Conservation (phyloP, 2,797 vertebrate species). For the Margarornis squamiger region DNA sequence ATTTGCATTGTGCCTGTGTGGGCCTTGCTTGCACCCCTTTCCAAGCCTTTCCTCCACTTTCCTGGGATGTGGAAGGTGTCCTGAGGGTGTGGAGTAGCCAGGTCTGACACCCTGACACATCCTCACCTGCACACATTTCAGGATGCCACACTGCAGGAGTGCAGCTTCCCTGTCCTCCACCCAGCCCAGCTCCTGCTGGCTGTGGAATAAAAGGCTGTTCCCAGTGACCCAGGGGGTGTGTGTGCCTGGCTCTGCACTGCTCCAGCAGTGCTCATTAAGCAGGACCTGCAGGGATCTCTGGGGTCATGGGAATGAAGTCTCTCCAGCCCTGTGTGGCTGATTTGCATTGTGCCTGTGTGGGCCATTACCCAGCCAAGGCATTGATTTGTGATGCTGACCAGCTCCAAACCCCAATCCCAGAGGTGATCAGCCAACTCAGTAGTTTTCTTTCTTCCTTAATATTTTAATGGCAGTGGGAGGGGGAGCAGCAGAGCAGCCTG, state of each 20-base stretch:
- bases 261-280: neutral
- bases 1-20: neutral
- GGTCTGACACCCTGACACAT: accelerated
- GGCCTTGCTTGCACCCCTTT: neutral
- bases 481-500: neutral
- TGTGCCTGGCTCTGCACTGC: neutral
- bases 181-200: accelerated
- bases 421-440: neutral
- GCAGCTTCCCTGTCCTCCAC: neutral
- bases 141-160: neutral
- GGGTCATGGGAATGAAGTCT: neutral
- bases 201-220: neutral
- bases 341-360: neutral
- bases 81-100: neutral
- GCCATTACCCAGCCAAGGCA: neutral
- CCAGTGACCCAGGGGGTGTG: neutral
- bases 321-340: neutral
- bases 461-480: neutral
- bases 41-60: neutral
- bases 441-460: neutral
- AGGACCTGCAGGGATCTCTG: neutral
- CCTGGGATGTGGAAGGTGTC: neutral
- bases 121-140: accelerated
- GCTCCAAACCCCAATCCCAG: neutral
- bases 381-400: neutral